Base-by-base conservation (phyloP, 2,797 vertebrate species). In the Pyrocephalus nanus region DNA sequence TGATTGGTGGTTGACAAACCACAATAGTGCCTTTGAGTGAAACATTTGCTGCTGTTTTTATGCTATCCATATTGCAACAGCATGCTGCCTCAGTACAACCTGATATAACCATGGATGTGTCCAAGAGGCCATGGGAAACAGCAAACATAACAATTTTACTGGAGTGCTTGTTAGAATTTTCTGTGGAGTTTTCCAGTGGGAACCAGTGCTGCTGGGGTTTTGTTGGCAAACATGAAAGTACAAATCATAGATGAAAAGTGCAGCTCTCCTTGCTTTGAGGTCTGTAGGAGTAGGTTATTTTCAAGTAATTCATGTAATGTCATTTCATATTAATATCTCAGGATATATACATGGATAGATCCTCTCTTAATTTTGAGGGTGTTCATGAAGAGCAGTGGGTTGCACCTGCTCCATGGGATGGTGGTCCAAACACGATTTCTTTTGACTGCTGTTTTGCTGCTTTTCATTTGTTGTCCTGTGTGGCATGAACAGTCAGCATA, bases 31-130 rank as follows among this genome's bases (percentile, higher is more conserved):
- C 87, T 86, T 54, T 96, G 80, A 93, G 60, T 57, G 21, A 51
- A 96, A 95, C 29, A 83, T 91, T 95, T 87, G 61, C 64, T 58
- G 70, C 89, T 93, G 64, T 10, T 95, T 96, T 95, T 55, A 45
- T 75, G 92, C n/a, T 73, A 73, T 83, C 65, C 79, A 47, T 82
- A 77, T 86, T 82, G 71, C 74, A 94, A 69, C n/a, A 78, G 30
- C 40, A 53, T 45, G 88, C 38, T 92, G 61, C n/a, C 38, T 92
- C 64, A 82, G 26, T 57, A 34, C 15, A 80, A 70, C 40, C 58
- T 91, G 51, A 77, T 76, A 30, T 42, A 88, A 88, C 32, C 30
- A 93, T 81, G 88, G 62, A 76, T 90, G 60, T 71, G 70, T 48
- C 45, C 50, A 78, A 64, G 67, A 92, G 76, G 42, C 72, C 83